These are phyloP conservation scores for Heterodera filipjevi DNA, from an alignment of 2,888 invertebrate genomes.

Conservation along the genomic window DNA sequence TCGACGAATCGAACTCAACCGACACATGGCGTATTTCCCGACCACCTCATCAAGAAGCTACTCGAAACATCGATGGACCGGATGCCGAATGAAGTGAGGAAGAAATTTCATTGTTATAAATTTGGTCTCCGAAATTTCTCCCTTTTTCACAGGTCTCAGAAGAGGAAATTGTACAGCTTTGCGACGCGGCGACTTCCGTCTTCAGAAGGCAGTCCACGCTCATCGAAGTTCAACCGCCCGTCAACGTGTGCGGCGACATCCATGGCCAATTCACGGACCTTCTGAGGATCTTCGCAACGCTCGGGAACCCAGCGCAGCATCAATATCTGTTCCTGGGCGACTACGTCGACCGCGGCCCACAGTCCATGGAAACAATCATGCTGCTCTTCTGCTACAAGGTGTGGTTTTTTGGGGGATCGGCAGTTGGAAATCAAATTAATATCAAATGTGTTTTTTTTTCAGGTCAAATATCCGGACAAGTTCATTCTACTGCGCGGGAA, in stretches of 20 bases:
- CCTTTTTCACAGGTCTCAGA: background rate
- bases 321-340: conserved; percentile 51
- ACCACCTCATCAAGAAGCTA: no score
- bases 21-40: no score
- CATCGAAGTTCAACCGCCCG: background rate
- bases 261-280: conserved; percentile 55
- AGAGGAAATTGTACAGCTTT: background rate
- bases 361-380: conserved; percentile 48
- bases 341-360: conserved; percentile 48
- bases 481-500: background rate
- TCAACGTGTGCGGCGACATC: conserved; percentile 48
- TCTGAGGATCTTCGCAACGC: conserved; percentile 47
- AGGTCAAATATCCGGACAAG: background rate
- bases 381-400: conserved; percentile 45
- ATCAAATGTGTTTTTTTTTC: background rate
- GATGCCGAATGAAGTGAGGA: no score
- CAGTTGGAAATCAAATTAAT: background rate
- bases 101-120: no score
- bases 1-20: no score
- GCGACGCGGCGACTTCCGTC: background rate
- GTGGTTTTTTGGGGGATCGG: background rate
- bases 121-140: no score
- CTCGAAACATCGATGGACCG: no score
- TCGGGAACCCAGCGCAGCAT: conserved; percentile 34
- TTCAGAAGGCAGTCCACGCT: background rate